Base-by-base conservation (phyloP, 2,888 invertebrate genomes). In the Lasioglossum pauxillum region DNA sequence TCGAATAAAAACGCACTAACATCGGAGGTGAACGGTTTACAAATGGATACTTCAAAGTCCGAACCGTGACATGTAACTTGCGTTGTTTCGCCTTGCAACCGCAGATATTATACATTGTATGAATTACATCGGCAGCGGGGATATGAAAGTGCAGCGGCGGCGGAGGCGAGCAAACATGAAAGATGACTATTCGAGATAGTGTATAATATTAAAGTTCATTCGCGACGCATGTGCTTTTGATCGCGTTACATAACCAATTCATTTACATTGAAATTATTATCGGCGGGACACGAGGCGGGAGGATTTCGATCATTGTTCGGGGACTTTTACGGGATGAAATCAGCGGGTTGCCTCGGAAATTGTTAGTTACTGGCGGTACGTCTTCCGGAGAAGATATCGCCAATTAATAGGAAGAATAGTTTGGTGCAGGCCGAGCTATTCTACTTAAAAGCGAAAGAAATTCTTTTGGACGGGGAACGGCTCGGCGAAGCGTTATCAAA, bases 181-280 rank as follows among this genome's bases (percentile, higher is more conserved):
- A 67, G 35, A 67, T 67, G 67, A 67, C 67, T 35, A 35, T 19
- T 35, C 31, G 8, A 67, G 67, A 67, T 67, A 67, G 19, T 35
- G 35, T 19, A 12, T 31, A 64, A 64, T 64, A 67, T 67, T 67
- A 67, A 67, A 67, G 67, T 67, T 67, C 67, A 67, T 19, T 35
- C 67, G 67, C 67, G 67, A 35, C 31, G 67, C 19, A 8, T 19
- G 19, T 31, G 19, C 19, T 19, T 31, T 67, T 19, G 67, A 67
- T 67, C 67, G 8, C 44, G 35, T 67, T 31, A 19, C 19, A 10
- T 67, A 67, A 67, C 19, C 67, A 19, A 35, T 31, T 35, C 67
- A 10, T 35, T 67, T 19, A 10, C 67, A 35, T 67, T 31, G 19
- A 35, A 67, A 67, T 67, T 12, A 1, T 60, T 31, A 31, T 31